These are phyloP conservation scores for Leptinotarsa rubiginosa DNA, from an alignment of 2,888 invertebrate genomes.

Conservation along the genomic window DNA sequence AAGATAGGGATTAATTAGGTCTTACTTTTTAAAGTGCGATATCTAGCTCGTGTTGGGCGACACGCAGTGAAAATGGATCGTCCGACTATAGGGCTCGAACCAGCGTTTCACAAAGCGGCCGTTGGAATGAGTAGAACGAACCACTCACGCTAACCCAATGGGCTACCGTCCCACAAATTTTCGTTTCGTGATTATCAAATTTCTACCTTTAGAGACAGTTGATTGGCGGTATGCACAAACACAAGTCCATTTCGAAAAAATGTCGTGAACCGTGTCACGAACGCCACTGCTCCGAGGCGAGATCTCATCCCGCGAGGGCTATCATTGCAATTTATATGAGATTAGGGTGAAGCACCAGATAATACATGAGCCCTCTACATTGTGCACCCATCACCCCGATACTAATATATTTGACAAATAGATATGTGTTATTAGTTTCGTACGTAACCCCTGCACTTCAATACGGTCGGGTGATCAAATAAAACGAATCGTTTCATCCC, in stretches of 20 bases:
- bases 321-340: constrained; percentile 65
- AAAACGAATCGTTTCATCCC: constrained; percentile 43
- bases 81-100: too few species aligned
- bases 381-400: constrained; percentile 56
- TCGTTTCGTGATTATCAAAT: too few species aligned
- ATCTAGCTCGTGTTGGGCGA: too few species aligned
- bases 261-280: not conserved
- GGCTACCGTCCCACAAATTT: too few species aligned
- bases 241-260: not conserved
- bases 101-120: too few species aligned
- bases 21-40: too few species aligned
- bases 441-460: constrained; percentile 43
- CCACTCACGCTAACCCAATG: too few species aligned
- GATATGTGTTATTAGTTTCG: constrained; percentile 61
- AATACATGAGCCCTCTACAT: constrained; percentile 62
- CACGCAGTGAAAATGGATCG: too few species aligned
- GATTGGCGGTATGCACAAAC: not conserved
- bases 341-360: constrained; percentile 63
- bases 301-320: constrained; percentile 56
- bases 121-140: too few species aligned
- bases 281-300: constrained; percentile 19
- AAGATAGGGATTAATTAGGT: too few species aligned
- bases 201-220: too few species aligned
- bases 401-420: constrained; percentile 65
- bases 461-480: constrained; percentile 42